phyloP scores from a whole-genome alignment of 2,797 vertebrate genomes.

The Scarus forsteni region DNA sequence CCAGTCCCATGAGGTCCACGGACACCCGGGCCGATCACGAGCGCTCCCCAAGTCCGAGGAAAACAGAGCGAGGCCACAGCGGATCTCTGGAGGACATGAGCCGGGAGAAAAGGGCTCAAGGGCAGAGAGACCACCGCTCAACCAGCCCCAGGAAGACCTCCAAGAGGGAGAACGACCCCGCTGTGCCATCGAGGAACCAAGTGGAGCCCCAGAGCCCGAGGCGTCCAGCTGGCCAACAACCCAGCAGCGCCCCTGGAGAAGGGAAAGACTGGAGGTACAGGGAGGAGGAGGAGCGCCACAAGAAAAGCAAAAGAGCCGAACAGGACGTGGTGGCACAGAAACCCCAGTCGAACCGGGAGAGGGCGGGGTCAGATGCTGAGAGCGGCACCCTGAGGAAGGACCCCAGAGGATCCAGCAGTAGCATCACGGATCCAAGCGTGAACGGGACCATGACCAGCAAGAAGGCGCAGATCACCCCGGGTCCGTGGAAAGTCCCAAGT shows the following conservation, averaged over 20 bases:
- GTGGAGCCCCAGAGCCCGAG: conserved; percentile 77
- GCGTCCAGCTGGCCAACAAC: conserved; percentile 54
- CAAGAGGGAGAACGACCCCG: conserved; percentile 68
- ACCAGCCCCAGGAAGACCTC: conserved; percentile 85
- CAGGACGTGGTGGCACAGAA: conserved; percentile 62
- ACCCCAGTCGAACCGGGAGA: conserved; percentile 65
- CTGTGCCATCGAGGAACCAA: conserved; percentile 38
- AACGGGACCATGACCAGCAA: conserved; percentile 78
- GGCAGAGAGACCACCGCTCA: conserved; percentile 68
- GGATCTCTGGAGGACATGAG: conserved; percentile 73
- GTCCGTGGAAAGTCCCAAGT: conserved; percentile 95
- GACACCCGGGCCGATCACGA: conserved; percentile 56
- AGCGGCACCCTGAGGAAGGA: conserved; percentile 66
- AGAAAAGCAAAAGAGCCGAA: conserved; percentile 73
- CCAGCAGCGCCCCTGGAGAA: conserved; percentile 47
- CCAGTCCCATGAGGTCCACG: conserved; percentile 78
- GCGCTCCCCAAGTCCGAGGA: conserved; percentile 69
- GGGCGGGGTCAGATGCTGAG: conserved; percentile 65
- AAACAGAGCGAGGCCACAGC: conserved; percentile 46
- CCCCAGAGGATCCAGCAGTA: conserved; percentile 79
- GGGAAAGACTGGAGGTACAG: conserved; percentile 70
- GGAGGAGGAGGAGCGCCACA: conserved; percentile 74
- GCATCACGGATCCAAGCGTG: conserved; percentile 72
- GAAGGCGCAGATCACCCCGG: conserved; percentile 90
- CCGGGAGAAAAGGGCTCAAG: conserved; percentile 45